A percentile compares a stretch with the other conserved stretches of the same genome.
phyloP scores from a whole-genome alignment of 2,888 invertebrate genomes.

The Lepidochrysops patricia region DNA sequence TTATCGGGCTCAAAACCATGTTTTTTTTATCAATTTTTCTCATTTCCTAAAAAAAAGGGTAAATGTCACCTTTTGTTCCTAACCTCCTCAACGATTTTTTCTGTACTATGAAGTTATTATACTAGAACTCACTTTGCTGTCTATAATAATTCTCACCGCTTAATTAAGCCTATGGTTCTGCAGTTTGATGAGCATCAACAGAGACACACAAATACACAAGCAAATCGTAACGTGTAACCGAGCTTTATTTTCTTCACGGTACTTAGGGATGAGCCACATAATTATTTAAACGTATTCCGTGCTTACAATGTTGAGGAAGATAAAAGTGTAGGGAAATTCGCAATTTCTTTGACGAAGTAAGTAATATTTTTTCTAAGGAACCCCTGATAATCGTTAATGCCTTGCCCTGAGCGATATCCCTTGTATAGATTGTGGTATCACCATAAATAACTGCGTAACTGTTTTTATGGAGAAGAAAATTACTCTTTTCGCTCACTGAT shows the following conservation, averaged over 20 bases:
- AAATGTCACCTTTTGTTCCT: too few relatives aligned
- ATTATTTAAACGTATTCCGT: constrained; percentile 1
- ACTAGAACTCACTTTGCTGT: too few relatives aligned
- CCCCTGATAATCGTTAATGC: constrained; percentile 67
- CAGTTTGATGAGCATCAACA: not conserved
- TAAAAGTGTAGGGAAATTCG: constrained; percentile 47
- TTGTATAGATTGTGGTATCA: constrained; percentile 70
- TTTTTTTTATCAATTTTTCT: too few relatives aligned
- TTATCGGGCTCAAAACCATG: too few relatives aligned
- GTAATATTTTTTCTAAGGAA: constrained; percentile 57
- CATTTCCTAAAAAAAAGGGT: too few relatives aligned
- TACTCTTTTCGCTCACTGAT: constrained; percentile 51
- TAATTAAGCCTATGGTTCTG: not conserved
- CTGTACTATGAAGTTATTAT: too few relatives aligned
- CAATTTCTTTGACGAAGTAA: constrained; percentile 66
- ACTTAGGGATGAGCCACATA: not conserved
- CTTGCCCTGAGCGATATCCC: constrained; percentile 61
- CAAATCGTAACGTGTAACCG: not conserved
- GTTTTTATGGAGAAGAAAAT: constrained; percentile 66
- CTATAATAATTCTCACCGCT: too few relatives aligned
- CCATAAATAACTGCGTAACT: constrained; percentile 70
- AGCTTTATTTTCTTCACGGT: not conserved
- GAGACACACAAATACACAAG: too few relatives aligned
- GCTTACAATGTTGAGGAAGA: constrained; percentile 25
- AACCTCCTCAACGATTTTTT: too few relatives aligned